Percentiles rank a stretch among this genome's conserved stretches.
Evolutionary conservation across 2,113 vertebrate species (phyloP).

Genomic region (Suncus etruscus): DNA sequence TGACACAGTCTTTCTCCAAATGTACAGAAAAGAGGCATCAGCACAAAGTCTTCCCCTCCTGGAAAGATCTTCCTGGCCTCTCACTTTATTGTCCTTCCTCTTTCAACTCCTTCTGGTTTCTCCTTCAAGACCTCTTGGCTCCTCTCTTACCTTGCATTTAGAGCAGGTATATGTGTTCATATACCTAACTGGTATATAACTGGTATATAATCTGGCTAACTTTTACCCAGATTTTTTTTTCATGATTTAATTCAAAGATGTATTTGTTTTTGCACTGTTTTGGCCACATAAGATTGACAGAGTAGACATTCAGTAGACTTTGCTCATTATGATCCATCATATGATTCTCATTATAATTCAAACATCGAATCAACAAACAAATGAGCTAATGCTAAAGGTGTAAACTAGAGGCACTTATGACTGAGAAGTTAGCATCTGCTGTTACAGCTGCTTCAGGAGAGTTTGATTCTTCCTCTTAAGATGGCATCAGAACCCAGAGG

Average conservation of each 20-base stretch:
- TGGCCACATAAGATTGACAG: neutral
- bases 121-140: neutral
- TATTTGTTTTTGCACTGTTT: neutral
- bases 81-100: neutral
- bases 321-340: neutral
- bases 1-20: neutral
- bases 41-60: rapidly evolving
- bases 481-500: neutral
- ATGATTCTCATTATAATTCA: no score
- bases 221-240: neutral
- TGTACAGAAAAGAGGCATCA: neutral
- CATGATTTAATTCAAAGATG: neutral
- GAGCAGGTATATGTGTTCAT: neutral
- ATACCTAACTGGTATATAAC: no score
- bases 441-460: neutral
- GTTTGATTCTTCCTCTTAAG: neutral
- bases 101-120: neutral
- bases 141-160: neutral
- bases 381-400: neutral
- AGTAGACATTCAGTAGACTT: neutral
- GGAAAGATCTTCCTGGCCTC: neutral
- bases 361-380: neutral
- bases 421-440: neutral
- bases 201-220: neutral
- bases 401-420: neutral